Percentiles rank a stretch among this genome's conserved stretches.
Evolutionary conservation across 2,113 vertebrate species (phyloP).

Genomic region (Lamprologus ornatipinnis): DNA sequence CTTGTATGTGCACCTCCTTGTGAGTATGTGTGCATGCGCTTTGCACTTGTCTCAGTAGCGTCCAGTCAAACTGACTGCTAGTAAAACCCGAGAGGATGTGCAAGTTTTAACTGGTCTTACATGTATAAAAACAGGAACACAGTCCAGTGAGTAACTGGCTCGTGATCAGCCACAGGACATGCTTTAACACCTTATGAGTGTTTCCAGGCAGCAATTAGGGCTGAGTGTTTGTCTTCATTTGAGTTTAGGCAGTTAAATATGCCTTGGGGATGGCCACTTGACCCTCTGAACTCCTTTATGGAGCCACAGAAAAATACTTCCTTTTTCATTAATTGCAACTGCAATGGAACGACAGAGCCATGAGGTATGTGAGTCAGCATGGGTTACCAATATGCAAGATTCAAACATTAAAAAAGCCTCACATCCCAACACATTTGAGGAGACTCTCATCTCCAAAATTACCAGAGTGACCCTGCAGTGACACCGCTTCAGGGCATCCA

Average conservation of each 20-base stretch:
- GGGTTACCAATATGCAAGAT: neutral
- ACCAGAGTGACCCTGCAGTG: conserved; percentile 31
- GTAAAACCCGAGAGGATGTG: neutral
- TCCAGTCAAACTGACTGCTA: neutral
- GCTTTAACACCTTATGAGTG: neutral
- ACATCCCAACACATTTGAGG: neutral
- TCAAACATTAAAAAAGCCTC: neutral
- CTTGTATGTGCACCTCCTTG: neutral
- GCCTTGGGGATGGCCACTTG: conserved; percentile 46
- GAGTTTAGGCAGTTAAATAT: conserved; percentile 45
- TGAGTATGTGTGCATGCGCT: neutral
- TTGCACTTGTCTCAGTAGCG: neutral
- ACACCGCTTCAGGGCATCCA: conserved; percentile 24
- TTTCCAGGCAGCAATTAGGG: conserved; percentile 50
- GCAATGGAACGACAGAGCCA: neutral
- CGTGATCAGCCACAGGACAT: conserved; percentile 9
- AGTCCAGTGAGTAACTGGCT: neutral
- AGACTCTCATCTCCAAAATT: neutral
- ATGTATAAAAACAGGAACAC: neutral
- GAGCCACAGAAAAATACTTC: conserved; percentile 29
- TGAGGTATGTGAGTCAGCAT: neutral
- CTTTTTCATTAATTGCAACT: conserved; percentile 39
- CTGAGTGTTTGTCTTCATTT: conserved; percentile 55
- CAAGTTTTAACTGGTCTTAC: neutral
- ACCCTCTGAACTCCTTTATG: conserved; percentile 27